phyloP scores from a whole-genome alignment of 2,888 invertebrate genomes.

The Artemia sp. region DNA sequence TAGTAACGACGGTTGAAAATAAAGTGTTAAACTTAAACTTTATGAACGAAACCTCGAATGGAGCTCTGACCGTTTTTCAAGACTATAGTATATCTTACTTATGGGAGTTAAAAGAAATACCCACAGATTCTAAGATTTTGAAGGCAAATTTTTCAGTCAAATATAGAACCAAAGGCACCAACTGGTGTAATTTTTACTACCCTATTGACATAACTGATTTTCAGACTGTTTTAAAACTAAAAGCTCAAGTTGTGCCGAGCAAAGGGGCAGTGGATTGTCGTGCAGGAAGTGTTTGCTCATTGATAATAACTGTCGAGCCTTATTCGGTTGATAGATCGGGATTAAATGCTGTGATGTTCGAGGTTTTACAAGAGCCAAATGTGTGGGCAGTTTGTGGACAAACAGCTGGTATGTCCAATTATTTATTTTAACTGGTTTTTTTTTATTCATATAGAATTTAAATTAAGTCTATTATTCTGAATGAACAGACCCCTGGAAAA shows the following conservation, averaged over 20 bases:
- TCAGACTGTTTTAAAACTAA: conserved; percentile 62
- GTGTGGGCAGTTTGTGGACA: conserved; percentile 85
- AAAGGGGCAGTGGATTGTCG: conserved; percentile 69
- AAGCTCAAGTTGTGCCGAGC: conserved; percentile 56
- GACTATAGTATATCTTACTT: conserved; percentile 19
- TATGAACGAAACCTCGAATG: not conserved
- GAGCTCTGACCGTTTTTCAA: conserved; percentile 20
- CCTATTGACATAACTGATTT: conserved; percentile 58
- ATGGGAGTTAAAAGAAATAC: conserved; percentile 20
- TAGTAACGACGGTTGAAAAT: not conserved
- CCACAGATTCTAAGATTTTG: conserved; percentile 27
- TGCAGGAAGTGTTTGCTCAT: conserved; percentile 59
- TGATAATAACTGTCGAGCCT: conserved; percentile 29
- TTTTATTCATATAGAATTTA: conserved; percentile 10
- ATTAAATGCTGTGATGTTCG: conserved; percentile 62
- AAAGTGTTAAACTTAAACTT: not conserved
- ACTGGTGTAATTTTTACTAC: conserved; percentile 43
- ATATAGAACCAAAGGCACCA: conserved; percentile 34
- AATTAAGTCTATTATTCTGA: conserved; percentile 16
- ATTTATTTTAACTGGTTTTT: not conserved
- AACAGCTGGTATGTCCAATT: conserved; percentile 48
- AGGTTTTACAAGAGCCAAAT: conserved; percentile 74
- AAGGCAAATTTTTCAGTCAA: conserved; percentile 46
- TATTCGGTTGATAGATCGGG: conserved; percentile 28
- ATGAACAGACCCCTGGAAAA: conserved; percentile 16